Evolutionary conservation across 2,888 invertebrate species (phyloP), one percentile per base, ranked within the genome.

Genomic region (Rhabditoides inermis): DNA sequence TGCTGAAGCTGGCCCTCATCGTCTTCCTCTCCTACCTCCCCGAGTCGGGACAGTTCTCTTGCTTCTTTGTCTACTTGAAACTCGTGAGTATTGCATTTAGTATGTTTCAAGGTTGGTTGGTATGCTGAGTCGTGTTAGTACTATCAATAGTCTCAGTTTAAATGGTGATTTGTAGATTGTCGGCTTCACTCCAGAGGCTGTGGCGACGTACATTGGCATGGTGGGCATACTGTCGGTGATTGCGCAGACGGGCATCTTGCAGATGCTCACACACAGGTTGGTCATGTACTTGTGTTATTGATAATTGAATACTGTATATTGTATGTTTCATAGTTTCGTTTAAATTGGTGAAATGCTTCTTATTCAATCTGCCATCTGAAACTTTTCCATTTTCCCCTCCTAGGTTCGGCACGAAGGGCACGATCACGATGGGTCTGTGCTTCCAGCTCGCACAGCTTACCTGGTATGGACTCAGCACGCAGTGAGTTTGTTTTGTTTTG

Each of bases 31-130:
- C 94, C 23, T 98, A 98, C 81, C 82, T 98, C 70, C 95, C 98
- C 2, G 98, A 99, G 81, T 82, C 82, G 37, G 95, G 95, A 66
- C 92, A 98, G 82, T 98, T 98, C 81, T 95, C 95, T 55, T 95
- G 95, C 81, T 94, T 98, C 82, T 98, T 98, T 82, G 95, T 98
- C 73, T 98, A 98, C 81, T 84, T 98, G 67, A 90, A 90, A 81
- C 83, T 95, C 77, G 90, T 85, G 75, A 77, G 81, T 53, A 10
- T 50, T n/a, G n/a, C n/a, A n/a, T n/a, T n/a, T n/a, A n/a, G n/a
- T 32, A 39, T 10, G 39, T 41, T 48, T 49, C 25, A 18, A n/a
- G 26, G 3, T 35, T 32, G n/a, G 15, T 52, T 53, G 3, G 28
- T 53, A 20, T 42, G 20, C 28, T 23, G 15, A 3, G 35, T 45